Evolutionary conservation across 2,113 vertebrate species (phyloP), one percentile per base, ranked within the genome.

Genomic region (Motacilla tschutschensis): DNA sequence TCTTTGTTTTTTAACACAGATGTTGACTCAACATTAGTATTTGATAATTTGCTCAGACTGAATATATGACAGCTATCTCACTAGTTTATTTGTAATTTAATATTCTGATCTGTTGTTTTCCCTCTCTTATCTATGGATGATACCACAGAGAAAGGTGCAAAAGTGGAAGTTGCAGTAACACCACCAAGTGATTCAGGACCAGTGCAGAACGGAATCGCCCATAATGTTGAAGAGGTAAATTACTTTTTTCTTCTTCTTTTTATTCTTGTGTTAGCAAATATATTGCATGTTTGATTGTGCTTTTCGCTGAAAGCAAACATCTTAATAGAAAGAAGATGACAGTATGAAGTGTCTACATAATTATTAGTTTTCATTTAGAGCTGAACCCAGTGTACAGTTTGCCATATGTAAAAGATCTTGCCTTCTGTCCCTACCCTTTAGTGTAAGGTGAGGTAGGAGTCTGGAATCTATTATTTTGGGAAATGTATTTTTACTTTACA

Each of bases 131-230:
- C 67, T 78, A 38, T 69, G 80, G 51, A 73, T 86, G 72, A 18
- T 81, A n/a, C 78, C 80, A 41, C 96, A 98, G 99, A 99, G 85
- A 99, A 98, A 95, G 97, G 95, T 96, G 97, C 98, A 50, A 99
- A 97, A 90, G 98, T 98, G 31, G 98, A 99, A 93, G 98, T 99
- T 90, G 99, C 99, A 94, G 97, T 99, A 91, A 98, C 98, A 20
- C 98, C 98, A 48, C 98, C 99, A 0, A 98, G 98, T 91, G 99
- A 99, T 86, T 98, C 98, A 2, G 98, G 97, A 54, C 98, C 98
- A 17, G 96, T 98, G 14, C 98, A 98, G 84, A 99, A 99, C 48
- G 99, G 98, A 64, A 97, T 98, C 17, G 98, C 98, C 91, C 97
- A 98, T 85, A 96, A 88, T 53, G 88, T 90, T 17, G 93, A 96